Base-by-base conservation (phyloP, 2,797 vertebrate genomes). In the Thripadectes ignobilis region DNA sequence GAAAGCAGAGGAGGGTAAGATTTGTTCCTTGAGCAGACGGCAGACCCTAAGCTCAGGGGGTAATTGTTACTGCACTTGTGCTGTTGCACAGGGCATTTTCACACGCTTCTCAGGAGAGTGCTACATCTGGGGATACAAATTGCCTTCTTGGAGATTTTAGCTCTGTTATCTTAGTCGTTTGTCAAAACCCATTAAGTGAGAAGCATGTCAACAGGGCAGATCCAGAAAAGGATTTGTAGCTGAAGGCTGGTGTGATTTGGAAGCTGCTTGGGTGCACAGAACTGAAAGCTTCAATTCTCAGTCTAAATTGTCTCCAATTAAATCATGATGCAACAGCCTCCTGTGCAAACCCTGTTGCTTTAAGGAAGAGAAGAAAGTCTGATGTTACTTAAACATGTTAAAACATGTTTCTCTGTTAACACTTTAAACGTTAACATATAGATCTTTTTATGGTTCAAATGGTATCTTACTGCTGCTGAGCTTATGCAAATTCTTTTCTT, bases 1-100 rank as follows among this genome's bases (percentile, higher is more conserved):
- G 84, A 98, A 97, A 89, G 96, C 98, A 27, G 99, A 99, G 77
- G 99, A 99, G 95, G 99, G 99, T 99, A 72, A 97, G 96, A 22
- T 68, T 52, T 29, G 6, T 38, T 72, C 29, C 5, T 9, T 73
- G 23, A 58, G 57, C 54, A 43, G 27, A 3, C 3, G 3, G 58
- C 22, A 63, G 46, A 48, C n/a, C 14, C 18, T 38, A 34, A 69
- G 10, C 49, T 78, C 43, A 54, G 46, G 48, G 22, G 19, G 26
- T 12, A 32, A 4, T 27, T 62, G 9, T 69, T 71, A 21, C 5
- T 67, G 17, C 20, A 59, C 18, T 80, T 12, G 6, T 59, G 45
- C n/a, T 78, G 10, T 59, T 77, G 22, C n/a, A 14, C 3, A 3
- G 59, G n/a, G 9, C 17, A 43, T 73, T 94, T 90, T 77, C 66